Conservation (phyloP, 2,113 vertebrate species). For the Thermophis baileyi region DNA sequence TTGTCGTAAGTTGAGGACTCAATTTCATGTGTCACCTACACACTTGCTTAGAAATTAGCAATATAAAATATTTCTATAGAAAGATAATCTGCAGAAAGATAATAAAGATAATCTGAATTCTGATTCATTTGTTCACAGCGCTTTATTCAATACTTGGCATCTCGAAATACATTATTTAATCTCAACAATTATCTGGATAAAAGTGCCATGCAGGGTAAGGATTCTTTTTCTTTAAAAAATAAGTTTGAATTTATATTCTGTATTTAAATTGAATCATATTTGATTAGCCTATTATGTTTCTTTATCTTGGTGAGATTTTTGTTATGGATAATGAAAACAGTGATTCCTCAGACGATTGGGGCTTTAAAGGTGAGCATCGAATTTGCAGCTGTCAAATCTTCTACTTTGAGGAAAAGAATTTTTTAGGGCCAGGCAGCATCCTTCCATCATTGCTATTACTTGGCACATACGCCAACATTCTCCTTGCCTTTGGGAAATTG, state of each 20-base stretch:
- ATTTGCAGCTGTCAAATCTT: background rate
- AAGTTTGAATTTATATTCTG: background rate
- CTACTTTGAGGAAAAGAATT: background rate
- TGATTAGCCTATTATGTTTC: background rate
- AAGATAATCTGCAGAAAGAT: background rate
- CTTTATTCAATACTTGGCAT: conserved; percentile 94
- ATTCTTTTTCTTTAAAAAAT: conserved; percentile 13
- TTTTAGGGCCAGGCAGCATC: background rate
- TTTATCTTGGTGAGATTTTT: background rate
- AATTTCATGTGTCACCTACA: background rate
- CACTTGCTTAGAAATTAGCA: background rate
- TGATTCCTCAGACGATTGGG: background rate
- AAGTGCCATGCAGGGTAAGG: conserved; percentile 88
- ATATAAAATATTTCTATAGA: background rate
- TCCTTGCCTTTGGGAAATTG: background rate
- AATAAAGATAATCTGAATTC: conserved; percentile 9
- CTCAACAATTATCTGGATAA: conserved; percentile 96
- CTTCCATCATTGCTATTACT: background rate
- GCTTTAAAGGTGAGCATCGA: background rate
- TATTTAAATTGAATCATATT: background rate
- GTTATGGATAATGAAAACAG: background rate
- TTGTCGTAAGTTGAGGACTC: background rate
- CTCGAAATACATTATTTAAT: conserved; percentile 92
- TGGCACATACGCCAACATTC: background rate
- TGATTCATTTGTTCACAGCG: conserved; percentile 70